These are phyloP conservation scores for Dissostichus mawsoni DNA, from an alignment of 2,113 vertebrate genomes.

Conservation along the genomic window DNA sequence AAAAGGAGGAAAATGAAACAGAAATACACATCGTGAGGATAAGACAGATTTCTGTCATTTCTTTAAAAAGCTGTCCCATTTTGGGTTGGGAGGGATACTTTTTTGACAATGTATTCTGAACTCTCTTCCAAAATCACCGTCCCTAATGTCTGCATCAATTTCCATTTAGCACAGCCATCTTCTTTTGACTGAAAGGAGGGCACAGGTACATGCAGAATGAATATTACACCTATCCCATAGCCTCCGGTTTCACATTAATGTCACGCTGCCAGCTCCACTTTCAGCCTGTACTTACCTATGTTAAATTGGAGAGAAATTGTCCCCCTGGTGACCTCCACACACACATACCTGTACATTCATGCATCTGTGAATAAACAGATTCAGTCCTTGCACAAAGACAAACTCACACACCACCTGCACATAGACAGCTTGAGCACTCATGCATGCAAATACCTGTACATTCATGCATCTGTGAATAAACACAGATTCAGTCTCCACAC, in stretches of 20 bases:
- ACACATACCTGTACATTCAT: too few species aligned
- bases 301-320: conserved; percentile 17
- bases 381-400: too few species aligned
- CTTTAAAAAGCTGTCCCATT: conserved; percentile 7
- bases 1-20: not conserved
- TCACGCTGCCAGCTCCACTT: conserved; percentile 20
- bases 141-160: conserved; percentile 28
- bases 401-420: not conserved
- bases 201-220: conserved; percentile 15
- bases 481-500: not conserved
- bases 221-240: conserved; percentile 15
- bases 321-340: not conserved
- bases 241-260: conserved; percentile 7
- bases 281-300: conserved; percentile 5
- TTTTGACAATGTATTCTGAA: not conserved
- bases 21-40: not conserved
- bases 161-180: conserved; percentile 11
- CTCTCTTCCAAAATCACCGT: not conserved
- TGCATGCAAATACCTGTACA: not conserved
- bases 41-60: not conserved
- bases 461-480: not conserved
- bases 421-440: not conserved
- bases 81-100: not conserved
- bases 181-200: not conserved
- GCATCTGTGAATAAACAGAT: too few species aligned